These are phyloP conservation scores for Actinia equina DNA, from an alignment of 64 coral and sea anemone genomes.

Conservation along the genomic window DNA sequence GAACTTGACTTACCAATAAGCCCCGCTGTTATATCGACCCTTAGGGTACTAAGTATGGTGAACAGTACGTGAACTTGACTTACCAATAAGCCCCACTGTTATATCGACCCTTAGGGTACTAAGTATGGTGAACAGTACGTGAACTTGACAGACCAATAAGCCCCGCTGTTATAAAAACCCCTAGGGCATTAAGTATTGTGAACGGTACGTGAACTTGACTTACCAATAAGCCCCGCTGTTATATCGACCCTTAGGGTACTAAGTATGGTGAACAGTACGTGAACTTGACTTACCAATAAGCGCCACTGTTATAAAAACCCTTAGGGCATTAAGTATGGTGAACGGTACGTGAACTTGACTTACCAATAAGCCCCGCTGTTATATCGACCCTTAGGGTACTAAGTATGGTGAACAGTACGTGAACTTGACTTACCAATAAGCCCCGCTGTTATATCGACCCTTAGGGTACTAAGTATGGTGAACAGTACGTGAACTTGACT, in stretches of 20 bases:
- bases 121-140: slow-evolving; percentile 26
- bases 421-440: slow-evolving; percentile 31
- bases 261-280: not conserved
- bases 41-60: slow-evolving; percentile 80
- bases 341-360: slow-evolving; percentile 43
- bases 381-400: not conserved
- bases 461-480: slow-evolving; percentile 82
- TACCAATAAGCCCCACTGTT: slow-evolving; percentile 71
- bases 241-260: not conserved
- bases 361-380: not conserved
- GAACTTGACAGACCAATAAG: not conserved
- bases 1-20: slow-evolving; percentile 31
- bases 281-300: slow-evolving; percentile 36
- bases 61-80: slow-evolving; percentile 42
- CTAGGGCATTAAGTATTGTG: slow-evolving; percentile 31
- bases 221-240: not conserved
- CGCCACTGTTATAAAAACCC: slow-evolving; percentile 72
- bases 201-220: slow-evolving; percentile 44
- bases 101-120: not conserved
- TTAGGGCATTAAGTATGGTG: slow-evolving; percentile 84
- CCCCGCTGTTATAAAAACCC: not conserved
- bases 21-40: slow-evolving; percentile 64
- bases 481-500: slow-evolving; percentile 42
- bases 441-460: slow-evolving; percentile 62
- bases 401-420: slow-evolving; percentile 65